Conservation (phyloP, 2,888 invertebrate species). For the Eilema depressum region DNA sequence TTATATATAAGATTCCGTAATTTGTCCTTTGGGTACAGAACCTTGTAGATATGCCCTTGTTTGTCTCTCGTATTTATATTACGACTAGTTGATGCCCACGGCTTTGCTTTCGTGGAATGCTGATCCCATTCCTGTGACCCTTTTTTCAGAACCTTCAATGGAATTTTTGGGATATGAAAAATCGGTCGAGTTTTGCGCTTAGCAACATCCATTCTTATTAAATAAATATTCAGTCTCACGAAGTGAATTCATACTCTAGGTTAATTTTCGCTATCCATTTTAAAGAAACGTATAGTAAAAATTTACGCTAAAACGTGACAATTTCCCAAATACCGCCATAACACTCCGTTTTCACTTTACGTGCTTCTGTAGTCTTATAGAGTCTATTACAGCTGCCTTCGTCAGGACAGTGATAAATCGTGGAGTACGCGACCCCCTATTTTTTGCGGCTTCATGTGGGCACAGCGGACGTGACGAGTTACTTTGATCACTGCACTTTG, state of each 20-base stretch:
- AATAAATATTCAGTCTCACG: too few relatives aligned
- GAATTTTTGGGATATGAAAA: too few relatives aligned
- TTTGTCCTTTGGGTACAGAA: neutral
- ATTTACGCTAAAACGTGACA: neutral
- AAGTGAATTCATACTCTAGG: neutral
- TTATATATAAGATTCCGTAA: too few relatives aligned
- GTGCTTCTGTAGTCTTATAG: neutral
- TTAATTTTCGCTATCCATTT: neutral
- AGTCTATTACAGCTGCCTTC: constrained; percentile 3
- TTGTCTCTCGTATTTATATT: neutral
- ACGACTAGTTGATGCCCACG: too few relatives aligned
- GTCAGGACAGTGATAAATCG: constrained; percentile 9
- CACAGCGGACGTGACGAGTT: constrained; percentile 3
- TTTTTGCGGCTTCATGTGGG: constrained; percentile 8
- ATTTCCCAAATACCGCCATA: neutral
- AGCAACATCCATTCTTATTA: too few relatives aligned
- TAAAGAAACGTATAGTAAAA: too few relatives aligned
- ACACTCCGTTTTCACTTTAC: neutral
- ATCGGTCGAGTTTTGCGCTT: too few relatives aligned
- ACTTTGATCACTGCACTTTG: constrained; percentile 5
- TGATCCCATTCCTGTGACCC: too few relatives aligned
- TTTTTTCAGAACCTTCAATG: too few relatives aligned
- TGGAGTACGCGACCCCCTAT: neutral
- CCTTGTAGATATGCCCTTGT: neutral
- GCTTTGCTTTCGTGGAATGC: too few relatives aligned